phyloP scores from a whole-genome alignment of 2,797 vertebrate genomes.

The Falco columbarius region DNA sequence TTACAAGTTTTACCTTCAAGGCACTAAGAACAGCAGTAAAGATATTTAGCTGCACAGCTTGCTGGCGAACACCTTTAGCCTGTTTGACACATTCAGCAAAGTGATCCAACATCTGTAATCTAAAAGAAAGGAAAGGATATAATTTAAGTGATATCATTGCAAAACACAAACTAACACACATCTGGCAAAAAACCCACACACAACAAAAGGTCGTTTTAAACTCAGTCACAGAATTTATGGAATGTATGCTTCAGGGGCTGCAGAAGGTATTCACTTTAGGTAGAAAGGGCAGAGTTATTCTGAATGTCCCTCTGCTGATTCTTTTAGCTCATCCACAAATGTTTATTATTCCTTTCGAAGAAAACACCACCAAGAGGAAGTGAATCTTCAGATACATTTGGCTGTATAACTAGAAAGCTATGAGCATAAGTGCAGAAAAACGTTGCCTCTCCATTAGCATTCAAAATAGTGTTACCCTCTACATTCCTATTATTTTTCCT shows the following conservation, averaged over 20 bases:
- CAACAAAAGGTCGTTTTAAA: neutral
- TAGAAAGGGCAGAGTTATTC: neutral
- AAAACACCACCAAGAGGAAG: neutral
- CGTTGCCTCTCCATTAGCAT: neutral
- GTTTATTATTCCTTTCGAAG: neutral
- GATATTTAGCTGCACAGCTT: conserved; percentile 98
- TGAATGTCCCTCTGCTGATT: neutral
- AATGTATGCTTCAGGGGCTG: neutral
- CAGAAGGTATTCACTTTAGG: neutral
- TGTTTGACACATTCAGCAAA: conserved; percentile 99
- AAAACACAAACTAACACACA: conserved; percentile 4
- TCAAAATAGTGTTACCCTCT: neutral
- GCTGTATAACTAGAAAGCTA: neutral
- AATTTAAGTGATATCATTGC: neutral
- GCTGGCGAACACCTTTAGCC: conserved; percentile 97
- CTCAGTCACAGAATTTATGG: neutral
- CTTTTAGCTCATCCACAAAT: neutral
- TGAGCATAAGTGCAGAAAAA: neutral
- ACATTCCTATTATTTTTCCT: neutral
- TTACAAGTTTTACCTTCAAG: conserved; percentile 85
- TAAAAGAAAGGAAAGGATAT: conserved; percentile 61
- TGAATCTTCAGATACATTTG: neutral
- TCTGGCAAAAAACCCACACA: neutral
- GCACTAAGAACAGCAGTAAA: conserved; percentile 98
- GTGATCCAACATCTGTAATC: conserved; percentile 98